Evolutionary conservation across 2,797 vertebrate genomes (phyloP), one percentile per base, ranked within the genome.

Genomic region (Amniataba percoides): DNA sequence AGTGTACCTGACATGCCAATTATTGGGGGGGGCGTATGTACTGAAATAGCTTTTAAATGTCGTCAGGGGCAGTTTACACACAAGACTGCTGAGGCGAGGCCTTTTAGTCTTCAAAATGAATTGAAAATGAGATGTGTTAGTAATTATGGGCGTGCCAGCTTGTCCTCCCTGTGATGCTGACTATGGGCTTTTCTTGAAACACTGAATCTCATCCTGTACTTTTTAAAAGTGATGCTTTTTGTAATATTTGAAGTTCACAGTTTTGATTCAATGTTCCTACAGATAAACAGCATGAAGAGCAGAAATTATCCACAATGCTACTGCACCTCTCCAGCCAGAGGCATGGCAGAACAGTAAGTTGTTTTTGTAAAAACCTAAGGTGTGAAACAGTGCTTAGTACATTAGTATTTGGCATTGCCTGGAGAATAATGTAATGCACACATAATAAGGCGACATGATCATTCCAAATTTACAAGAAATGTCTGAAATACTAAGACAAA

Each of bases 1-100:
- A 91, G 92, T 92, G 89, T 89, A 92, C 90, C 93, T 92, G 92
- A 90, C 90, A 91, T 91, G 94, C 93, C 93, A 94, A 94, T 93
- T 91, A 85, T 81, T 73, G n/a, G 19, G 74, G 74, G 82, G 85
- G 81, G 75, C 64, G 43, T 77, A 74, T 86, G 85, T 81, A 86
- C 86, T 87, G 83, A 89, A 92, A 84, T 83, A 80, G 83, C 67
- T 80, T 88, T 88, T 77, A 84, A 82, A 87, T 87, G 87, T 88
- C 3, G 39, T 86, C 52, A 64, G 86, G 92, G 93, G 90, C 88
- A 92, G 90, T 93, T 92, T 87, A 83, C 79, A 85, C 78, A 81
- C 60, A 60, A 84, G 84, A 87, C 88, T 8, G 31, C 88, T 8
- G 31, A 90, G 84, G 84, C 78, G 4, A 42, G 31, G 79, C 83